phyloP scores from a whole-genome alignment of 2,888 invertebrate genomes.

The Megaustenia siamemsis region DNA sequence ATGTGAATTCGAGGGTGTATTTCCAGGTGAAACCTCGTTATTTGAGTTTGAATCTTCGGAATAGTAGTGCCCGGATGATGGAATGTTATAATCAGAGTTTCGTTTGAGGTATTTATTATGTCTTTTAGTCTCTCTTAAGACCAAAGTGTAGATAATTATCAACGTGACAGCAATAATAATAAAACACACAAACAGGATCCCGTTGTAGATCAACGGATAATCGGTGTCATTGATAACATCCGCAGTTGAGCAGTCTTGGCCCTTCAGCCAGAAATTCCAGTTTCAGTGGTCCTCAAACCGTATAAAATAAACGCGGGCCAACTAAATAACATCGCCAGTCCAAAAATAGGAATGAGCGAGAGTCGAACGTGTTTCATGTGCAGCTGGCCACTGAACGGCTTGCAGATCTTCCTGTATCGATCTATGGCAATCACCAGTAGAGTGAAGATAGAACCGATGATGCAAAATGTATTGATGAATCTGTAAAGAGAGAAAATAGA shows the following conservation, averaged over 20 bases:
- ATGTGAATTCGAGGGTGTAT: not conserved
- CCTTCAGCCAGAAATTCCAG: too few species aligned
- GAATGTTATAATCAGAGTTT: slow-evolving; percentile 35
- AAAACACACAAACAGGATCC: slow-evolving; percentile 63
- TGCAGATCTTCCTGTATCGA: slow-evolving; percentile 69
- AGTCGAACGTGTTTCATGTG: slow-evolving; percentile 62
- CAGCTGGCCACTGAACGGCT: slow-evolving; percentile 66
- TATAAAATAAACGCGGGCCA: too few species aligned
- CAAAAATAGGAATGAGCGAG: too few species aligned
- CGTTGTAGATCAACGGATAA: slow-evolving; percentile 64
- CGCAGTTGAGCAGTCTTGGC: slow-evolving; percentile 69
- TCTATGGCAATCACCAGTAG: slow-evolving; percentile 67
- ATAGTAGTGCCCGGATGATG: slow-evolving; percentile 11
- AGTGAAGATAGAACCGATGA: slow-evolving; percentile 62
- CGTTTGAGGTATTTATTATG: slow-evolving; percentile 44
- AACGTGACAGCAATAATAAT: slow-evolving; percentile 59
- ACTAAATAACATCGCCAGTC: too few species aligned
- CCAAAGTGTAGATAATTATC: slow-evolving; percentile 61
- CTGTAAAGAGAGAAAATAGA: too few species aligned
- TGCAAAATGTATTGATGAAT: slow-evolving; percentile 63
- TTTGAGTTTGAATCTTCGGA: slow-evolving; percentile 33
- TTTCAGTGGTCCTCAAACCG: too few species aligned
- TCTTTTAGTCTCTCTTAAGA: slow-evolving; percentile 59
- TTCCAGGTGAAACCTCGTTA: not conserved
- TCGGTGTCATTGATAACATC: slow-evolving; percentile 58